Base-by-base conservation (phyloP, 2,888 invertebrate species). In the Carabus problematicus region DNA sequence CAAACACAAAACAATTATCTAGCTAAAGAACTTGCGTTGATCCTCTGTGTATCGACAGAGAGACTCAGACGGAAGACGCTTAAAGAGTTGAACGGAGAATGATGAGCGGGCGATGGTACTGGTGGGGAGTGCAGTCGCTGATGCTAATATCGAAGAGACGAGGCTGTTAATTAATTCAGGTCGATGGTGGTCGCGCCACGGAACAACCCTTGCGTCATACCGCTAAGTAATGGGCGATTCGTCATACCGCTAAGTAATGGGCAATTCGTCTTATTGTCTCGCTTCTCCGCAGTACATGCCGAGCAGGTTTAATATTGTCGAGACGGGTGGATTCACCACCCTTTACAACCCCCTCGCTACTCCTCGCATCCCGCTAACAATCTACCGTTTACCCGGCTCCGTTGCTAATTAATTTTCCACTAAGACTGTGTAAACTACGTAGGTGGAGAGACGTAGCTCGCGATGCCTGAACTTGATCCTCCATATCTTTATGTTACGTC, bases 251-350 rank as follows among this genome's bases (percentile, higher is more conserved):
- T n/a, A 67, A 67, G 67, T 67, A 67, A 67, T 59, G 60, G 59
- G 41, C 67, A 59, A 67, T 67, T 60, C 67, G 67, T 67, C 67
- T 67, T 67, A 67, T 67, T 67, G 67, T 67, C 67, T 67, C 54
- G 60, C 55, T 60, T 43, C 49, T 64, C n/a, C n/a, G n/a, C n/a
- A n/a, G n/a, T n/a, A n/a, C n/a, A n/a, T n/a, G n/a, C n/a, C 59
- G 40, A 39, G 42, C 59, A 42, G 14, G 41, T 43, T 47, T 61
- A 61, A 61, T 61, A 47, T 61, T 47, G 47, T 47, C 47, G 16
- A 19, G 61, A 19, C 45, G 39, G 47, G 18, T 59, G 42, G n/a
- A 61, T 43, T 11, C n/a, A 29, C 60, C 8, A 19, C 12, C 18
- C 49, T 49, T 14, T 14, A 3, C 8, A 8, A 16, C 18, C 4